Evolutionary conservation across 2,113 vertebrate genomes (phyloP).

Genomic region (Rostratula benghalensis): DNA sequence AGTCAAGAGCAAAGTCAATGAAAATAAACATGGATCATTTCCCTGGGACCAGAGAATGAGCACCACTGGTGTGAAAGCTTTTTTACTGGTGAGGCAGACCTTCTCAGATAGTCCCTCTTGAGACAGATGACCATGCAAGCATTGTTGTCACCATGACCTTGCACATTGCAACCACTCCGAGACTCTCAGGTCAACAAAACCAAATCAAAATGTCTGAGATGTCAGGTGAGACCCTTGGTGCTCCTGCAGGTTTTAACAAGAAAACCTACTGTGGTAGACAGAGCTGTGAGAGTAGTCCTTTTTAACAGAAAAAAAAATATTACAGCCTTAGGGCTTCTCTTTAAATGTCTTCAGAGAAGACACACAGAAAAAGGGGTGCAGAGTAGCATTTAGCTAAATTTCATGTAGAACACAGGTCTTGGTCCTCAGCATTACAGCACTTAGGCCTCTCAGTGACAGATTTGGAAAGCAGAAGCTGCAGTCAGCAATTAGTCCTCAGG

Average conservation of each 20-base stretch:
- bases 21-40: neutral
- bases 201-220: neutral
- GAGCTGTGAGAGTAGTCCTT: rapidly evolving
- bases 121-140: neutral
- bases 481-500: neutral
- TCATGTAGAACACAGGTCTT: neutral
- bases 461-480: neutral
- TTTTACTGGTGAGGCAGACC: neutral
- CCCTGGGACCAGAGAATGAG: neutral
- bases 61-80: neutral
- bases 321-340: neutral
- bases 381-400: neutral
- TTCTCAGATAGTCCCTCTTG: neutral
- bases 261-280: neutral
- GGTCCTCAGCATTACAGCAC: neutral
- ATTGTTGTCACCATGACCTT: rapidly evolving
- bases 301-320: neutral
- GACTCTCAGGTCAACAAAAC: neutral
- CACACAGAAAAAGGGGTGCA: neutral
- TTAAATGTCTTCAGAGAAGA: neutral
- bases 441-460: neutral
- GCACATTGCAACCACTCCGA: neutral
- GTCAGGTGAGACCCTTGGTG: neutral
- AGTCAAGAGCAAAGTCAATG: neutral
- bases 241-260: neutral